Base-by-base conservation (phyloP, 2,888 invertebrate genomes). In the Rhingia rostrata region DNA sequence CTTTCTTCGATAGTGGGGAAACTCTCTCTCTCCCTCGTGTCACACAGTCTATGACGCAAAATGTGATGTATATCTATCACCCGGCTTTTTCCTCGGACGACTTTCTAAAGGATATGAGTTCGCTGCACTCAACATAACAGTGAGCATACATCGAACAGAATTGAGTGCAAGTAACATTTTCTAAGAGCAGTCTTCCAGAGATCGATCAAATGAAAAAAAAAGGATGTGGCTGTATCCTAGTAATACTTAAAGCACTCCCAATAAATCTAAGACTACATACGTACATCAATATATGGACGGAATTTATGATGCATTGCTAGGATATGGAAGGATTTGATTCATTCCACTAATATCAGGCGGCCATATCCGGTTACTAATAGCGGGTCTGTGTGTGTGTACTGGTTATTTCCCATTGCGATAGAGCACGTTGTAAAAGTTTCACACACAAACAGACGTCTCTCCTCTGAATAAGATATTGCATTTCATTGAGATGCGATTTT, bases 1-100 rank as follows among this genome's bases (percentile, higher is more conserved):
- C 43, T 22, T 22, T 58, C 43, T 14, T 35, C 14, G 45, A 33
- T 35, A 43, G 60, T 35, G 45, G 47, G 39, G 39, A 60, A 56
- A 22, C 22, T 22, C 22, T 22, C 54, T 80, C 64, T 2, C 22
- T 22, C 22, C 2, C 54, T 80, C 64, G 39, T 84, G 80, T 80
- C 79, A 84, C 80, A 66, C 74, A 79, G 74, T 54, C 74, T 70
- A 74, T 74, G 54, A 84, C 58, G 69, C 47, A 66, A 74, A 74
- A 64, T 79, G 80, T 74, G 74, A 80, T 73, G 64, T 63, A 58
- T 56, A 30, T 67, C 56, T 66, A 37, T 14, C 7, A 58, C 14
- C 49, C 10, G 41, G n/a, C 6, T 22, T 30, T 32, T 4, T 6
- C 3, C 39, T 30, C 14, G 14, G 33, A 30, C 10, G n/a, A 9